Percentiles rank a stretch among this genome's conserved stretches.
These are phyloP conservation scores for Melikaiella ostensackeni DNA, from an alignment of 2,888 invertebrate species.

Conservation along the genomic window DNA sequence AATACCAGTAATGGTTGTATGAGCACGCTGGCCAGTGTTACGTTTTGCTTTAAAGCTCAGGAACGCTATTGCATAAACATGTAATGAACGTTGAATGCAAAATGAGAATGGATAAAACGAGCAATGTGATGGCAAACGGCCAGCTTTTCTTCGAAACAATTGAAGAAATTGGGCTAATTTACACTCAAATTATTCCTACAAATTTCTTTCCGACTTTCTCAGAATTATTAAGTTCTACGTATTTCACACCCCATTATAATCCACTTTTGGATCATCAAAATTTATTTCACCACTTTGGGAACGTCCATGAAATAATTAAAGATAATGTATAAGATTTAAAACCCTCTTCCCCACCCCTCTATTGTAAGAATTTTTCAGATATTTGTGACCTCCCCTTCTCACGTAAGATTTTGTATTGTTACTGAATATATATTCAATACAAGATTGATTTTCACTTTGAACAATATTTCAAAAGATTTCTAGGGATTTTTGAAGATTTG, in stretches of 20 bases:
- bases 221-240: neutral
- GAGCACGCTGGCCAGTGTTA: constrained; percentile 14
- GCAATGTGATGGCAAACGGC: constrained; percentile 6
- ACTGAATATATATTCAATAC: no score
- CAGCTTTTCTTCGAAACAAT: constrained; percentile 31
- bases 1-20: constrained; percentile 13
- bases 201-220: constrained; percentile 12
- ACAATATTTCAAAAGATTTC: no score
- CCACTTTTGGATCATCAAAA: no score
- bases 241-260: neutral
- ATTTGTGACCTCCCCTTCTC: no score
- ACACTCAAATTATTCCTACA: constrained; percentile 21
- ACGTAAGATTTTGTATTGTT: no score
- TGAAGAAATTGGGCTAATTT: constrained; percentile 22
- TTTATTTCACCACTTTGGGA: no score
- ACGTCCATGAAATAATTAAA: no score
- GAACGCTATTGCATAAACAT: constrained; percentile 14
- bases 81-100: constrained; percentile 32
- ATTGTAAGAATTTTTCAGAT: no score
- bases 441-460: no score
- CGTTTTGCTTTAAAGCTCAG: constrained; percentile 12
- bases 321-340: no score
- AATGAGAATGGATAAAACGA: constrained; percentile 5
- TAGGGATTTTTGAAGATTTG: no score
- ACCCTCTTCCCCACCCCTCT: no score